A percentile compares a stretch with the other conserved stretches of the same genome.
Evolutionary conservation across 2,888 invertebrate species (phyloP).

Genomic region (Poecilus cupreus): DNA sequence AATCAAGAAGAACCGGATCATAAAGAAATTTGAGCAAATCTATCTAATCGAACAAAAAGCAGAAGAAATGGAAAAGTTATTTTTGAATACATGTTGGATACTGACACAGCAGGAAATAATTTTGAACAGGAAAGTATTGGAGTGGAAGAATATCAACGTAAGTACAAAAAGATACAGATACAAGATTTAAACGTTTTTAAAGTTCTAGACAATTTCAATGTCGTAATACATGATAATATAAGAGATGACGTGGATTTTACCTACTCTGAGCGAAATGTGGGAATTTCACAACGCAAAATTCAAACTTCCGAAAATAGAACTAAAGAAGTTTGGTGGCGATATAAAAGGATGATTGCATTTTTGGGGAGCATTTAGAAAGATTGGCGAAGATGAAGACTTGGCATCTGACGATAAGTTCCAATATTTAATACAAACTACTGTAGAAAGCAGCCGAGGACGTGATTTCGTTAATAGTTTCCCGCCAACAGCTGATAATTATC

Average conservation of each 20-base stretch:
- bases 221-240: neutral
- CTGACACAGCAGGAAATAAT: neutral
- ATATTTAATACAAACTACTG: conserved; percentile 20
- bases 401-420: conserved; percentile 43
- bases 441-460: neutral
- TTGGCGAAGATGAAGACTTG: conserved; percentile 46
- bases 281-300: neutral
- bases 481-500: conserved; percentile 3
- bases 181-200: neutral
- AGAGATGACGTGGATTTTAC: neutral
- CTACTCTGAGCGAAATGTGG: neutral
- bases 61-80: neutral
- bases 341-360: conserved; percentile 41
- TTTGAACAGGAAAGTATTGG: neutral
- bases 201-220: too few species aligned
- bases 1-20: neutral
- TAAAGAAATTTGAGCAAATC: neutral
- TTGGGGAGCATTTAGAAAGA: conserved; percentile 39
- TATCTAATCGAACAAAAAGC: neutral
- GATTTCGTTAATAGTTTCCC: conserved; percentile 35
- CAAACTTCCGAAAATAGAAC: conserved; percentile 33
- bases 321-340: conserved; percentile 42
- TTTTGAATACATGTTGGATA: conserved; percentile 1
- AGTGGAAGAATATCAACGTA: neutral
- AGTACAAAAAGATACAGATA: neutral